Percentiles rank a stretch among this genome's conserved stretches.
Evolutionary conservation across 2,113 vertebrate species (phyloP).

Genomic region (Gopherus evgoodei): DNA sequence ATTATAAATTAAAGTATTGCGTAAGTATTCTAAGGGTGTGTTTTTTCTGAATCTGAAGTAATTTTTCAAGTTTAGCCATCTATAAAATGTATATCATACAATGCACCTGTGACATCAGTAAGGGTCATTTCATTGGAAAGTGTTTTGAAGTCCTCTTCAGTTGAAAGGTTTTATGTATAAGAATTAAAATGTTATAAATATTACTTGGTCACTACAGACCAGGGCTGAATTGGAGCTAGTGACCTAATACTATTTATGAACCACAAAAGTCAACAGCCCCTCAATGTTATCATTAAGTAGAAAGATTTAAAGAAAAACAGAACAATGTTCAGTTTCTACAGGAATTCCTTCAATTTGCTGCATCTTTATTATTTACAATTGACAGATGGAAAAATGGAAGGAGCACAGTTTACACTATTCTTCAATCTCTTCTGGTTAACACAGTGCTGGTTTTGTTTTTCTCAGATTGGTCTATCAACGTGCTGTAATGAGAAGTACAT

Average conservation of each 20-base stretch:
- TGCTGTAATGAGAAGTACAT: constrained; percentile 8
- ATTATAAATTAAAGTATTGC: not conserved
- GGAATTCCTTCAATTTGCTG: not conserved
- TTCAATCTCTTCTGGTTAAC: not conserved
- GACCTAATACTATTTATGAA: not conserved
- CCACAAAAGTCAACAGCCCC: not conserved
- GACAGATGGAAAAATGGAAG: not conserved
- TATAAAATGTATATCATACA: not conserved
- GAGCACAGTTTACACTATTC: not conserved
- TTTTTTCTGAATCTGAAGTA: not conserved
- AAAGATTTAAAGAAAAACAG: not conserved
- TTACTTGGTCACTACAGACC: not conserved
- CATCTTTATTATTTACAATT: not conserved
- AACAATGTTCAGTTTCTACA: not conserved
- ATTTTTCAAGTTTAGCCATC: not conserved
- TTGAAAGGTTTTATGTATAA: not conserved
- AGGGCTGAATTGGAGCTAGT: not conserved
- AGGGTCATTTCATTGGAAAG: not conserved
- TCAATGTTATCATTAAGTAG: not conserved
- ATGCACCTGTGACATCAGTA: not conserved
- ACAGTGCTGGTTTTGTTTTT: not conserved
- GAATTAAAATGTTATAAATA: not conserved
- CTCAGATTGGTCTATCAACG: not conserved
- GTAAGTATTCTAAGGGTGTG: not conserved
- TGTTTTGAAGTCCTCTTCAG: not conserved